Conservation (phyloP, 1,140 invertebrate genomes). For the Monomorium pharaonis region DNA sequence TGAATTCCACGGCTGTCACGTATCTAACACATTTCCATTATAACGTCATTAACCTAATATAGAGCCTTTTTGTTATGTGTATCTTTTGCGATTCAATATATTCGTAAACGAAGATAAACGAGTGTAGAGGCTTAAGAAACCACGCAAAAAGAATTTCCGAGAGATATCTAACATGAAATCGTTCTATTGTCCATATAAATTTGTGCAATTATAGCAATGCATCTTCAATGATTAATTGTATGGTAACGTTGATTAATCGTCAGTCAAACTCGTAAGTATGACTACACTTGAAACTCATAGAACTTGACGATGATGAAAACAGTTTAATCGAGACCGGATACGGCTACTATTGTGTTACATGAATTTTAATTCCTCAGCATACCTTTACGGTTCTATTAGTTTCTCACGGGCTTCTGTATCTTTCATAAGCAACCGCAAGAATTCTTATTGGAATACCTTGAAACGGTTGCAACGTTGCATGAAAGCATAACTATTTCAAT, state of each 20-base stretch:
- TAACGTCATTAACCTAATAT: background rate
- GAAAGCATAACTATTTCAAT: background rate
- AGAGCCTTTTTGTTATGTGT: background rate
- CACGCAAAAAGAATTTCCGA: background rate
- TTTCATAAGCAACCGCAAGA: background rate
- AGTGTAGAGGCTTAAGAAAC: background rate
- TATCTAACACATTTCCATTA: background rate
- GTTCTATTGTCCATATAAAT: conserved; percentile 37
- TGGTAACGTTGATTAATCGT: conserved; percentile 60
- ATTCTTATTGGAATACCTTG: conserved; percentile 24
- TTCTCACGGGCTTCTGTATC: conserved; percentile 39
- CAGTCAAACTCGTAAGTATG: background rate
- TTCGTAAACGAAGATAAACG: conserved; percentile 12
- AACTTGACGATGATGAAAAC: conserved; percentile 40
- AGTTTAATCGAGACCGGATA: conserved; percentile 59
- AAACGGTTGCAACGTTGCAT: background rate
- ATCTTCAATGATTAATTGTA: conserved; percentile 63
- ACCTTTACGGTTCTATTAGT: conserved; percentile 24
- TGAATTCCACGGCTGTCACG: background rate
- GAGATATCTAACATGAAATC: conserved; percentile 29
- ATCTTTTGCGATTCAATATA: conserved; percentile 1
- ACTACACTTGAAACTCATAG: background rate
- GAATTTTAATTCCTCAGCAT: conserved; percentile 62
- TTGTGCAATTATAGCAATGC: conserved; percentile 50
- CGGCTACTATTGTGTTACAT: conserved; percentile 10